Evolutionary conservation across 2,113 vertebrate genomes (phyloP), one percentile per base, ranked within the genome.

Genomic region (Gadus macrocephalus): DNA sequence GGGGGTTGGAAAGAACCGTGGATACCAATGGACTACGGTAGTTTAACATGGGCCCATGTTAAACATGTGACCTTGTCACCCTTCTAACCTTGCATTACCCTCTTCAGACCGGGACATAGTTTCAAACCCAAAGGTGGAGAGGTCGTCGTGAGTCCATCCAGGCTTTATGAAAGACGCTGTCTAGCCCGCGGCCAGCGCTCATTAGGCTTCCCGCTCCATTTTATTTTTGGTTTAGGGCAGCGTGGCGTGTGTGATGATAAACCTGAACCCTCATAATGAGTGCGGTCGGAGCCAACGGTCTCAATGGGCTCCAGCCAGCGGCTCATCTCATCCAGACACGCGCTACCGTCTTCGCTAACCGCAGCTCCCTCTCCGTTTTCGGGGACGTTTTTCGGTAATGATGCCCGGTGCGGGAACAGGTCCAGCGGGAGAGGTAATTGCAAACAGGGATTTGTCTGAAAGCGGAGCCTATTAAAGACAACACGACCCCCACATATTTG

Each of bases 401-500:
- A 74, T 86, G 85, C 86, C 81, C 78, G 16, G 76, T 78, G 71
- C n/a, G 55, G 75, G 83, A 85, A 85, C 83, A 61, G 82, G 74
- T 78, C 78, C 82, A 81, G 77, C 38, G 58, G 25, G 2, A 76
- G 74, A 38, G 63, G 66, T 90, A 88, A 88, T 87, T 88, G 83
- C 78, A 77, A 84, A 73, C 82, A 79, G 83, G 69, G 79, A 75
- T 63, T 49, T 49, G 42, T 78, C 73, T 76, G 81, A 84, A 82
- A 82, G 79, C 85, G 71, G 74, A 85, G 76, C 66, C 81, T 61
- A 66, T 85, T 78, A 79, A 85, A 86, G 86, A 87, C 82, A 75
- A 89, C 86, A 82, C 80, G 82, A 83, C 75, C 89, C 86, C 81
- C 80, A 82, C 68, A 77, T 79, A 72, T 84, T 85, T 89, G 79